Evolutionary conservation across 2,888 invertebrate genomes (phyloP).

Genomic region (Eretmocerus hayati): DNA sequence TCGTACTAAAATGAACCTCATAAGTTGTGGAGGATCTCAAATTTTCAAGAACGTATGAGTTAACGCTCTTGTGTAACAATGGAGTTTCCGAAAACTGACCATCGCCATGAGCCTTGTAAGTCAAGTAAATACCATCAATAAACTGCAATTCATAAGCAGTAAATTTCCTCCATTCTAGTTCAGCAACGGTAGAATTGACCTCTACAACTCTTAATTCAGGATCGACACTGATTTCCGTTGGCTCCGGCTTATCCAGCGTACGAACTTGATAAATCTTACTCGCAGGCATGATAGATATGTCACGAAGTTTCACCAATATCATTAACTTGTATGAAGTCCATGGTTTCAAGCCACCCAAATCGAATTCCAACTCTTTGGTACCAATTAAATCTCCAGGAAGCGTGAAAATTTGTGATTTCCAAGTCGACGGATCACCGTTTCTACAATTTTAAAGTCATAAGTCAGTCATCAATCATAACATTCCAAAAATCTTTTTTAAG

Average conservation of each 20-base stretch:
- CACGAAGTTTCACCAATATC: slow-evolving; percentile 71
- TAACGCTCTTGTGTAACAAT: slow-evolving; percentile 73
- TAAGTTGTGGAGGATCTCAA: slow-evolving; percentile 72
- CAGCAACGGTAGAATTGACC: slow-evolving; percentile 71
- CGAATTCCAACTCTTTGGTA: slow-evolving; percentile 78
- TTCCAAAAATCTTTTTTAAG: no score
- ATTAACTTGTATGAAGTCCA: slow-evolving; percentile 77
- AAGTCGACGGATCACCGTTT: slow-evolving; percentile 62
- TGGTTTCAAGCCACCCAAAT: slow-evolving; percentile 67
- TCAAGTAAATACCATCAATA: slow-evolving; percentile 81
- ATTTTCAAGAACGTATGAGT: slow-evolving; percentile 69
- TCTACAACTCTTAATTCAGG: slow-evolving; percentile 67
- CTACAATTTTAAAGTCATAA: slow-evolving; percentile 37
- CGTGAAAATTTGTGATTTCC: slow-evolving; percentile 81
- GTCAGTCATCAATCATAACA: no score
- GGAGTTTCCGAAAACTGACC: slow-evolving; percentile 81
- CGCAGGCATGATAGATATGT: slow-evolving; percentile 68
- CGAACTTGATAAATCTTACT: slow-evolving; percentile 70
- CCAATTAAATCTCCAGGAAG: slow-evolving; percentile 81
- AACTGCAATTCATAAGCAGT: slow-evolving; percentile 72
- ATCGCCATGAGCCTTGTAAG: slow-evolving; percentile 74
- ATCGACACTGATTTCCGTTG: slow-evolving; percentile 61
- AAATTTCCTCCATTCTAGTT: slow-evolving; percentile 76
- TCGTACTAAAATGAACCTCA: slow-evolving; percentile 75
- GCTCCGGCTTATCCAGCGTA: slow-evolving; percentile 55